Evolutionary conservation across 2,113 vertebrate genomes (phyloP).

Genomic region (Canis aureus): DNA sequence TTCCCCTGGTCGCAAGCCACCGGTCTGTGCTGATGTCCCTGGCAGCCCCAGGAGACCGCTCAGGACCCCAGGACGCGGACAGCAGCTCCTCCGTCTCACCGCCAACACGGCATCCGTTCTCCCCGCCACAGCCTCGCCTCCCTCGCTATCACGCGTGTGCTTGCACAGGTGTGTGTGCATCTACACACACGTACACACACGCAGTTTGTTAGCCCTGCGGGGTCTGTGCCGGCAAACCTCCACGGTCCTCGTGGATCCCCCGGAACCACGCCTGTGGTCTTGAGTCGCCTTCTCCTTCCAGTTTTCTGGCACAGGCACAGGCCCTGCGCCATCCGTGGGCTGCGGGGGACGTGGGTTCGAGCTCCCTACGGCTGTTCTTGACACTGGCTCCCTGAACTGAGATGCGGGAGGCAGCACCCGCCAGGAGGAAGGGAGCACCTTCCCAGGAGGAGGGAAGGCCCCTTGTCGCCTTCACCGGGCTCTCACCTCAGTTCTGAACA

Average conservation of each 20-base stretch:
- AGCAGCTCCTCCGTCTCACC: not conserved
- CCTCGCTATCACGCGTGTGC: not conserved
- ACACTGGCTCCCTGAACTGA: not conserved
- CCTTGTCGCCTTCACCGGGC: no score
- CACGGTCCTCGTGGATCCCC: not conserved
- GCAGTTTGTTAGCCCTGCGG: not conserved
- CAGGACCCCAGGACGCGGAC: not conserved
- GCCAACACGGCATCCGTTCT: rapidly evolving
- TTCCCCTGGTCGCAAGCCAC: not conserved
- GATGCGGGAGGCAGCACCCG: not conserved
- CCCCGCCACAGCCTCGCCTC: not conserved
- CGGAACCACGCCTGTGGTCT: not conserved
- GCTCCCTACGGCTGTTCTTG: not conserved
- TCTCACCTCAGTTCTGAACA: not conserved
- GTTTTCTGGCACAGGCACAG: not conserved
- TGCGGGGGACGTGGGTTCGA: no score
- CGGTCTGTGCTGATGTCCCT: not conserved
- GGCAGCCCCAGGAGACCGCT: not conserved
- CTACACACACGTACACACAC: not conserved
- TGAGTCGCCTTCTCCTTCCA: not conserved
- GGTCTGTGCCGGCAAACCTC: not conserved
- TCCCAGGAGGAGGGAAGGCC: not conserved
- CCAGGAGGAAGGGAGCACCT: not conserved
- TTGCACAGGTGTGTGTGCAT: not conserved
- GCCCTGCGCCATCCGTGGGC: not conserved